Evolutionary conservation across 1,140 invertebrate species (phyloP).

Genomic region (Linepithema humile): DNA sequence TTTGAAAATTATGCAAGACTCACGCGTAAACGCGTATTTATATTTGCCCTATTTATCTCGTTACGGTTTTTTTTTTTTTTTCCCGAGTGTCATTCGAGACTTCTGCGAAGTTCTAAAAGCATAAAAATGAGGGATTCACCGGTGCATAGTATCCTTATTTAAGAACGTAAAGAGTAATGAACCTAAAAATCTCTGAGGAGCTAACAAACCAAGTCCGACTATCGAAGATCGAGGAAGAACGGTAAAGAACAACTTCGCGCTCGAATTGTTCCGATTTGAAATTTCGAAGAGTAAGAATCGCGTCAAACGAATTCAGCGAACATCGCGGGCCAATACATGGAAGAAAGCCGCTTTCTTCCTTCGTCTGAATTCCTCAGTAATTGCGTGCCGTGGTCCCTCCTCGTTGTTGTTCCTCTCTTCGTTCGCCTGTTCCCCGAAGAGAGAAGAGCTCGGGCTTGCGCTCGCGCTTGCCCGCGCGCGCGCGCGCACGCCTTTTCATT

Average conservation of each 20-base stretch:
- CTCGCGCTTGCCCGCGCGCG: constrained; percentile 35
- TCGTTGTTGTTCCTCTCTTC: constrained; percentile 57
- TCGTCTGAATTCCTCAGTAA: constrained; percentile 68
- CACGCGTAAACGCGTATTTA: not conserved
- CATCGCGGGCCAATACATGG: constrained; percentile 39
- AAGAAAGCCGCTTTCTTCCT: constrained; percentile 65
- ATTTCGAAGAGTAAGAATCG: constrained; percentile 29
- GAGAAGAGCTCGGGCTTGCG: constrained; percentile 21
- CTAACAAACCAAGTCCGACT: constrained; percentile 21
- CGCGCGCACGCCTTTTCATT: constrained; percentile 71
- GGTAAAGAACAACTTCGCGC: constrained; percentile 22
- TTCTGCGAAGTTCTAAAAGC: not conserved
- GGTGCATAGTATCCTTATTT: constrained; percentile 13
- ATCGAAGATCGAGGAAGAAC: not conserved
- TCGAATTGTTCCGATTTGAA: constrained; percentile 45
- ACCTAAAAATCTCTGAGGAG: constrained; percentile 26
- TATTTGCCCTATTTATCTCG: constrained; percentile 16
- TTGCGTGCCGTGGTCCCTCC: constrained; percentile 58
- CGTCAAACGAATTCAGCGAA: constrained; percentile 46
- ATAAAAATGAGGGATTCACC: constrained; percentile 25
- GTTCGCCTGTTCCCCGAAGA: constrained; percentile 65
- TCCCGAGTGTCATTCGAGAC: not conserved
- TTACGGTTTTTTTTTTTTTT: not conserved
- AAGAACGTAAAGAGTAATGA: constrained; percentile 41
- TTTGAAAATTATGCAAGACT: not conserved